A percentile compares a stretch with the other conserved stretches of the same genome.
Evolutionary conservation across 64 coral and sea anemone genomes (phyloP).

Genomic region (Acropora yongei): DNA sequence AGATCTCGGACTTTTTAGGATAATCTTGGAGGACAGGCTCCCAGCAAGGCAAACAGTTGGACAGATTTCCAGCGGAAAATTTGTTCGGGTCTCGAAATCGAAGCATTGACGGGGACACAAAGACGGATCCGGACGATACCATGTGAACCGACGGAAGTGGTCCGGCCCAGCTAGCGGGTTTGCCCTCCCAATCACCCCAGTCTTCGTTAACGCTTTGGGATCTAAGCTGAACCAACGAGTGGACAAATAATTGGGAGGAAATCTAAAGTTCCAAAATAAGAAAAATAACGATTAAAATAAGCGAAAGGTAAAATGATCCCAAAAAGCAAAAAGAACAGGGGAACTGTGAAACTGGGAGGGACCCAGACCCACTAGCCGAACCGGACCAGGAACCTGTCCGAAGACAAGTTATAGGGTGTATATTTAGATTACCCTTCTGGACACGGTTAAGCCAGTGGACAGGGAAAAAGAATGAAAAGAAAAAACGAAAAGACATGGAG

Average conservation of each 20-base stretch:
- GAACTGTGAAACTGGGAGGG: conserved; percentile 2
- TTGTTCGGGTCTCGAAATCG: not conserved
- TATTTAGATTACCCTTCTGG: not conserved
- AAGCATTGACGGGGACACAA: not conserved
- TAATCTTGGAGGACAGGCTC: no score
- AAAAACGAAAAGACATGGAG: not conserved
- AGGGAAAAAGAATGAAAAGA: not conserved
- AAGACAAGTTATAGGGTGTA: conserved; percentile 52
- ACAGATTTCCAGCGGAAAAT: conserved; percentile 23
- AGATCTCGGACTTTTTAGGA: no score
- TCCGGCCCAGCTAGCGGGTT: conserved; percentile 3
- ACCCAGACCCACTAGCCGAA: conserved; percentile 14
- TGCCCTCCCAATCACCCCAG: conserved; percentile 14
- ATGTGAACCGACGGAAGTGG: no score
- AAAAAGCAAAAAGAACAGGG: not conserved
- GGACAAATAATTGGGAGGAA: not conserved
- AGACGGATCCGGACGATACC: not conserved
- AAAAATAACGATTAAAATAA: not conserved
- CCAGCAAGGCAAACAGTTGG: conserved; percentile 17
- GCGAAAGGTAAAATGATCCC: not conserved
- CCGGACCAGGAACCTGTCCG: conserved; percentile 41
- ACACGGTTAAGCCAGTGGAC: no score
- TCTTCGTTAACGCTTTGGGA: not conserved
- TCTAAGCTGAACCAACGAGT: not conserved
- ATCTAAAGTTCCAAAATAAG: no score